phyloP scores from a whole-genome alignment of 1,140 invertebrate genomes.

The Anoplophora glabripennis region DNA sequence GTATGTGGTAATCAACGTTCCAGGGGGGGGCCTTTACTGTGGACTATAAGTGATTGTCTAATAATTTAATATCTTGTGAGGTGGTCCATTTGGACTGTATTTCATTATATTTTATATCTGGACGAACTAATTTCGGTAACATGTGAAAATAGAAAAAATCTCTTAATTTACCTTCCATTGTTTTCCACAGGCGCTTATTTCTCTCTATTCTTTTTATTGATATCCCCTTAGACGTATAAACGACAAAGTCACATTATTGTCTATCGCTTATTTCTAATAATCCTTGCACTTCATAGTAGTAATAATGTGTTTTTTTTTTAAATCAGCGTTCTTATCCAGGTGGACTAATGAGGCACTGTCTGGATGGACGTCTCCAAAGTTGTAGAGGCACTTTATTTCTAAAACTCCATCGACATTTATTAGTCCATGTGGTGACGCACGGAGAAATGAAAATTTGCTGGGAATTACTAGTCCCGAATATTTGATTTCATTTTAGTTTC shows the following conservation, averaged over 20 bases:
- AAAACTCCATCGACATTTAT: constrained; percentile 35
- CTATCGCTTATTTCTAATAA: constrained; percentile 25
- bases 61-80: too few relatives aligned
- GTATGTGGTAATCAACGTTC: too few relatives aligned
- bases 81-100: too few relatives aligned
- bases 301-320: constrained; percentile 24
- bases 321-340: not conserved
- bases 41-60: too few relatives aligned
- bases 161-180: too few relatives aligned
- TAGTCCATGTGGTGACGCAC: constrained; percentile 48
- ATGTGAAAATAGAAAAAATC: too few relatives aligned
- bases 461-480: constrained; percentile 49
- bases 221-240: constrained; percentile 5
- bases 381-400: constrained; percentile 17
- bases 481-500: too few relatives aligned
- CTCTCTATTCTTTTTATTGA: not conserved
- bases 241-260: constrained; percentile 11
- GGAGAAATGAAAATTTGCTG: constrained; percentile 39
- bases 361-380: constrained; percentile 2
- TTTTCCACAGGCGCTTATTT: not conserved
- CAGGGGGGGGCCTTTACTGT: too few relatives aligned
- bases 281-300: constrained; percentile 31
- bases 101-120: too few relatives aligned
- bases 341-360: constrained; percentile 17
- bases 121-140: too few relatives aligned